These are phyloP conservation scores for Chauna torquata DNA, from an alignment of 2,113 vertebrate species.

Conservation along the genomic window DNA sequence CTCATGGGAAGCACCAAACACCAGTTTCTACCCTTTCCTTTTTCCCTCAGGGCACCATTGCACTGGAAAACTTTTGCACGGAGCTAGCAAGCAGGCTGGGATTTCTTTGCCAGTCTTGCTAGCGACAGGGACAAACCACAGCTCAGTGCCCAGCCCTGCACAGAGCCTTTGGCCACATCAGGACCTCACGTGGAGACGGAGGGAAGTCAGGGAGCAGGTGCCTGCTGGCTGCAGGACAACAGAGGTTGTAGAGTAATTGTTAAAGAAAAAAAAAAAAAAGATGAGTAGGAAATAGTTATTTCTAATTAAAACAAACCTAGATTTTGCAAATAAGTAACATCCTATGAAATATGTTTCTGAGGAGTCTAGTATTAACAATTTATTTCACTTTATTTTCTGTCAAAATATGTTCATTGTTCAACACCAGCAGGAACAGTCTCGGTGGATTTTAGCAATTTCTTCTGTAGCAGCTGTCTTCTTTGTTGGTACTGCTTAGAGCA, in stretches of 20 bases:
- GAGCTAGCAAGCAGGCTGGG: neutral
- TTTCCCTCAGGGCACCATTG: neutral
- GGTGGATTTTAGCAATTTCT: neutral
- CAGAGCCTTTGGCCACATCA: neutral
- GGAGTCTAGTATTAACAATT: neutral
- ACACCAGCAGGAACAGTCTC: neutral
- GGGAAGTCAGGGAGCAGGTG: neutral
- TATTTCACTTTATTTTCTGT: neutral
- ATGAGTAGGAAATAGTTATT: neutral
- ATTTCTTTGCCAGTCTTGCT: accelerated
- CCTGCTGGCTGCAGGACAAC: neutral
- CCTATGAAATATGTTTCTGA: neutral
- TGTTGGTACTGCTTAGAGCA: neutral
- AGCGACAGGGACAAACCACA: neutral
- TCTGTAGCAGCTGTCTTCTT: neutral
- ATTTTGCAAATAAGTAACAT: neutral
- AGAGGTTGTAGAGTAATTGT: neutral
- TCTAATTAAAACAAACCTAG: neutral
- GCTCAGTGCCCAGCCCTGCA: neutral
- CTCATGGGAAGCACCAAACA: neutral
- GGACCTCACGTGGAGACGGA: neutral
- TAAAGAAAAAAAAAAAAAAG: neutral
- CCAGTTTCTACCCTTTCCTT: neutral
- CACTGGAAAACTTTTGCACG: constrained; percentile 13
- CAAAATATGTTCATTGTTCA: neutral